Evolutionary conservation across 2,797 vertebrate genomes (phyloP).

Genomic region (Masticophis lateralis): DNA sequence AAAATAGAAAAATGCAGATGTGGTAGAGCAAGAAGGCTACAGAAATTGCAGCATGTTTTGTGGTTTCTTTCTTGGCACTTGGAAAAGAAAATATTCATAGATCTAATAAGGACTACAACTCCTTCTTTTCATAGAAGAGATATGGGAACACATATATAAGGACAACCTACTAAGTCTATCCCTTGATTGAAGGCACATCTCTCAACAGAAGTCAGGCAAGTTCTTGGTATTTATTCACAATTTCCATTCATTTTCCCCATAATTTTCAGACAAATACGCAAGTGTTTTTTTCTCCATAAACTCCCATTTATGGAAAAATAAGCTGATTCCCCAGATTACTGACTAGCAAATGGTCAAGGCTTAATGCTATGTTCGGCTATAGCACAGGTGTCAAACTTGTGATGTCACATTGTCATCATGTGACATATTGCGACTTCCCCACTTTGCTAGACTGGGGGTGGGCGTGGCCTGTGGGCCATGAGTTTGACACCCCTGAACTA

Average conservation of each 20-base stretch:
- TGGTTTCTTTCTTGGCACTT: not conserved
- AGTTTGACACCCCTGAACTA: too few relatives aligned
- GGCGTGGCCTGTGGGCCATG: too few relatives aligned
- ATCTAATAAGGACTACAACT: not conserved
- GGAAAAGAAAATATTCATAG: not conserved
- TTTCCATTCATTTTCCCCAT: not conserved
- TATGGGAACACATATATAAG: not conserved
- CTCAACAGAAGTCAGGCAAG: not conserved
- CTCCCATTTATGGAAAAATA: not conserved
- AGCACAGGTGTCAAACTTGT: too few relatives aligned
- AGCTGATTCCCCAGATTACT: not conserved
- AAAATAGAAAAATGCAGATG: not conserved
- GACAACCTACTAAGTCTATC: not conserved
- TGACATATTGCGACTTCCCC: too few relatives aligned
- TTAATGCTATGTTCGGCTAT: not conserved
- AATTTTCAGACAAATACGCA: not conserved
- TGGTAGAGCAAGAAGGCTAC: not conserved
- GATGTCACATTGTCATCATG: too few relatives aligned
- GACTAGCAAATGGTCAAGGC: not conserved
- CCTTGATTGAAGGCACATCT: not conserved
- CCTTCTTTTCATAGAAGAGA: not conserved
- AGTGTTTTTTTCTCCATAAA: not conserved
- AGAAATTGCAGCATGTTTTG: not conserved
- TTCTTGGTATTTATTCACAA: not conserved
- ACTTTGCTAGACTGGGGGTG: too few relatives aligned